A percentile compares a stretch with the other conserved stretches of the same genome.
Conservation (phyloP, 2,888 invertebrate species). For the Himalopsyche anomala region DNA sequence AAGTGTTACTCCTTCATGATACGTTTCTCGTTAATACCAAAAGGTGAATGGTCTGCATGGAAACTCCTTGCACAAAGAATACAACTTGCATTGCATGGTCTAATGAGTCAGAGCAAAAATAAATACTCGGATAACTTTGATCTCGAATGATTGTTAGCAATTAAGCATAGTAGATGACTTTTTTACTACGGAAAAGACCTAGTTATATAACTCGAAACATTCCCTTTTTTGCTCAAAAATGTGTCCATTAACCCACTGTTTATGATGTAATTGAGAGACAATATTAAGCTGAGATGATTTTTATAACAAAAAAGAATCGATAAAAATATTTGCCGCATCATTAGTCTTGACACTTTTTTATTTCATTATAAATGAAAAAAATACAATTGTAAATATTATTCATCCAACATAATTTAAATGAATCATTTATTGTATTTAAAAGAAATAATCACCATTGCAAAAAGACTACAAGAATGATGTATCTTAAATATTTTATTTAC, state of each 20-base stretch:
- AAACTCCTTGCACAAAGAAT: not conserved
- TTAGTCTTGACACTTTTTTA: no score
- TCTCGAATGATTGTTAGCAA: not conserved
- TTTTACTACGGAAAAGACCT: not conserved
- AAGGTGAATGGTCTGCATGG: not conserved
- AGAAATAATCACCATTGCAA: no score
- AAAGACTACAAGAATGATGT: no score
- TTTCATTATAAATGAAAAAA: no score
- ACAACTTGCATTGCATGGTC: not conserved
- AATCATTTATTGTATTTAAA: no score
- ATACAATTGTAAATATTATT: no score
- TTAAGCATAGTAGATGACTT: not conserved
- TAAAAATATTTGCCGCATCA: no score
- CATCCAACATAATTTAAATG: no score
- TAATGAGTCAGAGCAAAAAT: not conserved
- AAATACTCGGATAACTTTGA: not conserved
- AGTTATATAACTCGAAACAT: not conserved
- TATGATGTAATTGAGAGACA: not conserved
- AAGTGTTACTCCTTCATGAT: not conserved
- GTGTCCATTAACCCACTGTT: not conserved
- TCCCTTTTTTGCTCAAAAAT: not conserved
- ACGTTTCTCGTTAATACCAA: slow-evolving; percentile 6
- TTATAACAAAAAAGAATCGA: no score
- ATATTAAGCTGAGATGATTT: not conserved
- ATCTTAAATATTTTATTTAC: no score